phyloP scores from a whole-genome alignment of 2,888 invertebrate genomes.

The Hecatera dysodea region DNA sequence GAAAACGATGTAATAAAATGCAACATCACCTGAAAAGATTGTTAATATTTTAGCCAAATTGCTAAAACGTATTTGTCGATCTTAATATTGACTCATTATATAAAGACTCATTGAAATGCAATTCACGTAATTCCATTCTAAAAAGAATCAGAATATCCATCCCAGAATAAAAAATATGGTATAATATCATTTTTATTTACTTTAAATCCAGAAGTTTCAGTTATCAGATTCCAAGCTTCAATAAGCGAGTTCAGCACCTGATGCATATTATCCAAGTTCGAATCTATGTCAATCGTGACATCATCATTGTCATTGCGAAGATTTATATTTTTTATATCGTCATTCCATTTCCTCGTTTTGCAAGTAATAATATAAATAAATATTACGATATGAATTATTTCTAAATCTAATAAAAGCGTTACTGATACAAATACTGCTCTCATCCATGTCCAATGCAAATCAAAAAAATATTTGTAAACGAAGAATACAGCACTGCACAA shows the following conservation, averaged over 20 bases:
- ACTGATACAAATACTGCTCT: not conserved
- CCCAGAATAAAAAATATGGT: too few relatives aligned
- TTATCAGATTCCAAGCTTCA: constrained; percentile 30
- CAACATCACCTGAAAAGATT: constrained; percentile 15
- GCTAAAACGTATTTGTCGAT: not conserved
- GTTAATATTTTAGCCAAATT: too few relatives aligned
- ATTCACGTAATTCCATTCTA: not conserved
- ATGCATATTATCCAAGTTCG: constrained; percentile 1
- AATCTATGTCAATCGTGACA: constrained; percentile 15
- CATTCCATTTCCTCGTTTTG: constrained; percentile 18
- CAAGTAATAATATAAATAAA: constrained; percentile 21
- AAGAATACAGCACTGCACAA: not conserved
- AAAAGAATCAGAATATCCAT: too few relatives aligned
- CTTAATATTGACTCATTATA: not conserved
- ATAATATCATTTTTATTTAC: not conserved
- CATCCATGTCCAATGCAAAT: constrained; percentile 9
- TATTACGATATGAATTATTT: constrained; percentile 3
- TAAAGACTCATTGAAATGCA: not conserved
- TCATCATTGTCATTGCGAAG: not conserved
- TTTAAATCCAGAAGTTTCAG: constrained; percentile 22
- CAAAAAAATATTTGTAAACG: constrained; percentile 1
- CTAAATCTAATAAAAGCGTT: not conserved
- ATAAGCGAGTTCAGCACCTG: constrained; percentile 4
- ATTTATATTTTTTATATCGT: constrained; percentile 6
- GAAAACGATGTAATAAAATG: constrained; percentile 20